A percentile compares a stretch with the other conserved stretches of the same genome.
Conservation (phyloP, 30 jellyfish, hydroid and myxozoan genomes). For the Nemopilema nomurai region DNA sequence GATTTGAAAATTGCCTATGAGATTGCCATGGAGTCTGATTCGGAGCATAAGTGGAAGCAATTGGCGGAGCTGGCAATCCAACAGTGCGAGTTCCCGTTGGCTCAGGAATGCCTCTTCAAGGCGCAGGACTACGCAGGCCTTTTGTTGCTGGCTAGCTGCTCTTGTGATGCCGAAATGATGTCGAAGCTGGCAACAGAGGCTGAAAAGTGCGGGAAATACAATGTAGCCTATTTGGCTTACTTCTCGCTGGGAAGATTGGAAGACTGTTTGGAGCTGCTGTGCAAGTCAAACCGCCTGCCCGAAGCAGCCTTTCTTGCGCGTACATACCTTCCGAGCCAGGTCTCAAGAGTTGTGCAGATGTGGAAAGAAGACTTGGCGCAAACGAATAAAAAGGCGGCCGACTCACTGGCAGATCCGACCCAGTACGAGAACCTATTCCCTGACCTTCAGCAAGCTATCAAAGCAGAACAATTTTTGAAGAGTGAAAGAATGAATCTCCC, state of each 20-base stretch:
- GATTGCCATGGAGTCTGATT: conserved; percentile 90
- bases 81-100: conserved; percentile 96
- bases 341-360: conserved; percentile 81
- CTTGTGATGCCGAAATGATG: conserved; percentile 98
- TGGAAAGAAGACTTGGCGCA: conserved; percentile 94
- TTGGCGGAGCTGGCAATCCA: conserved; percentile 96
- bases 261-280: conserved; percentile 87
- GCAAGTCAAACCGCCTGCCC: conserved; percentile 97
- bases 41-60: conserved; percentile 98
- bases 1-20: conserved; percentile 88
- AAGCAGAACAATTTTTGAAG: conserved; percentile 78
- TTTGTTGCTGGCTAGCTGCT: conserved; percentile 96
- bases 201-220: conserved; percentile 92
- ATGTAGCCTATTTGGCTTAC: conserved; percentile 95
- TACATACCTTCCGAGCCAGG: conserved; percentile 92
- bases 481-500: conserved; percentile 49
- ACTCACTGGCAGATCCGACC: conserved; percentile 99
- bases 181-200: conserved; percentile 95
- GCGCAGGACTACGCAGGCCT: conserved; percentile 99
- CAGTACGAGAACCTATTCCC: conserved; percentile 97
- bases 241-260: conserved; percentile 98
- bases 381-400: conserved; percentile 97
- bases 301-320: conserved; percentile 99
- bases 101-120: conserved; percentile 97
- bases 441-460: conserved; percentile 96